These are phyloP conservation scores for Megaceryle torquata DNA, from an alignment of 2,113 vertebrate genomes.

Conservation along the genomic window DNA sequence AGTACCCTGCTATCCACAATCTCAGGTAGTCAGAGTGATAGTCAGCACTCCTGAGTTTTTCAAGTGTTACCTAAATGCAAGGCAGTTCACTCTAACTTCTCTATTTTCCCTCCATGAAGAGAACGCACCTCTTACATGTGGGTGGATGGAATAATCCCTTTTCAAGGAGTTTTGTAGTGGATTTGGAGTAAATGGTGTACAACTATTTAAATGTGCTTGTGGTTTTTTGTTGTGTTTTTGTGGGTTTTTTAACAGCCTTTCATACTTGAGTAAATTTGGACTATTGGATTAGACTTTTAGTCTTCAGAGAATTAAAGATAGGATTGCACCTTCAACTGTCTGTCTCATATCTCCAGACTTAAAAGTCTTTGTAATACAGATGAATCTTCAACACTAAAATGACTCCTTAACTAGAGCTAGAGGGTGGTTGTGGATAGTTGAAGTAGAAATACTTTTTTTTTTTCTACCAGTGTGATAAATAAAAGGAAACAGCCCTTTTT, in stretches of 20 bases:
- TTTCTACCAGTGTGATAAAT: neutral
- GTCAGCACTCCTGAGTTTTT: neutral
- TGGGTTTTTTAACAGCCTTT: neutral
- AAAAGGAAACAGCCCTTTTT: neutral
- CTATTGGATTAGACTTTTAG: neutral
- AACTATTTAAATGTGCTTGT: neutral
- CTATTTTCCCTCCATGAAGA: neutral
- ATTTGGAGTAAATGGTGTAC: neutral
- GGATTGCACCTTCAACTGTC: neutral
- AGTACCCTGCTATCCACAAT: fast-evolving
- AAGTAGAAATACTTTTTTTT: neutral
- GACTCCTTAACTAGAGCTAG: neutral
- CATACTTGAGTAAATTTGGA: neutral
- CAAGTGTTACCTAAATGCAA: neutral
- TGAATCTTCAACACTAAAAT: neutral
- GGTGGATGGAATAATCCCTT: neutral
- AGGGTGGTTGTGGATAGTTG: neutral
- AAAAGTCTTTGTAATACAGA: neutral
- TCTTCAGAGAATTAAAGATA: neutral
- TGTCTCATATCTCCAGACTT: neutral
- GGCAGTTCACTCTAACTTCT: neutral
- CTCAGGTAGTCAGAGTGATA: neutral
- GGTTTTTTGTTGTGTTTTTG: neutral
- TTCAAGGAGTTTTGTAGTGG: neutral
- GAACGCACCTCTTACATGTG: neutral